These are phyloP conservation scores for Myopa tessellatipennis DNA, from an alignment of 2,888 invertebrate species.

Conservation along the genomic window DNA sequence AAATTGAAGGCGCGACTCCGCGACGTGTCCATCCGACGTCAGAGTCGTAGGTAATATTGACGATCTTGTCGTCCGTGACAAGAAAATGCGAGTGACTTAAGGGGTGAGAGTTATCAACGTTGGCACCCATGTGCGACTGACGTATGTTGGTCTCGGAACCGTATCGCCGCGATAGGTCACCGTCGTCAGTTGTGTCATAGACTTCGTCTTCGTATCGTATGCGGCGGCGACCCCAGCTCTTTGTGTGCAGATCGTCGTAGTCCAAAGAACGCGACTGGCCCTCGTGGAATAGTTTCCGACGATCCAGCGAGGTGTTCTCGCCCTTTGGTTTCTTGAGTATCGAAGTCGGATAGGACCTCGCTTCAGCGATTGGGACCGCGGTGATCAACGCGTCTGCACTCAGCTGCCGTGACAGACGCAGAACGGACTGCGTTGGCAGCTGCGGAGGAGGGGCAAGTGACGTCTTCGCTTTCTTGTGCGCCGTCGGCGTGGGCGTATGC, in stretches of 20 bases:
- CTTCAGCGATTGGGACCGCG: slow-evolving; percentile 64
- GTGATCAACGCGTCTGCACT: slow-evolving; percentile 64
- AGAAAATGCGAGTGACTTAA: slow-evolving; percentile 68
- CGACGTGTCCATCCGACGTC: slow-evolving; percentile 69
- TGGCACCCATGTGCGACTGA: slow-evolving; percentile 66
- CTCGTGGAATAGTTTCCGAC: slow-evolving; percentile 63
- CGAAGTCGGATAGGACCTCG: slow-evolving; percentile 58
- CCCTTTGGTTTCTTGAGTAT: slow-evolving; percentile 64
- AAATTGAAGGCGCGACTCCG: slow-evolving; percentile 64
- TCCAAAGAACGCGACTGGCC: slow-evolving; percentile 65
- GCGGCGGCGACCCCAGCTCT: slow-evolving; percentile 65
- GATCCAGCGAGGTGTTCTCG: slow-evolving; percentile 51
- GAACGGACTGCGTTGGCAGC: slow-evolving; percentile 61
- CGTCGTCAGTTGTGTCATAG: slow-evolving; percentile 49
- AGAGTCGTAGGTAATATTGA: slow-evolving; percentile 69
- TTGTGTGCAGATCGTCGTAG: slow-evolving; percentile 65
- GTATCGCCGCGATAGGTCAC: slow-evolving; percentile 58
- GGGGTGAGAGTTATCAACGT: slow-evolving; percentile 62
- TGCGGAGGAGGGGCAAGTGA: slow-evolving; percentile 58
- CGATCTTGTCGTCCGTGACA: slow-evolving; percentile 68
- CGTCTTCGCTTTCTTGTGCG: slow-evolving; percentile 59
- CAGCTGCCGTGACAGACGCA: slow-evolving; percentile 60
- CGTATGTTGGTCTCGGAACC: slow-evolving; percentile 67
- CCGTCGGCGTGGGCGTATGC: slow-evolving; percentile 63
- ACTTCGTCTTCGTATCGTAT: slow-evolving; percentile 67